Evolutionary conservation across 1,140 invertebrate genomes (phyloP).

Genomic region (Ceratosolen solmsi): DNA sequence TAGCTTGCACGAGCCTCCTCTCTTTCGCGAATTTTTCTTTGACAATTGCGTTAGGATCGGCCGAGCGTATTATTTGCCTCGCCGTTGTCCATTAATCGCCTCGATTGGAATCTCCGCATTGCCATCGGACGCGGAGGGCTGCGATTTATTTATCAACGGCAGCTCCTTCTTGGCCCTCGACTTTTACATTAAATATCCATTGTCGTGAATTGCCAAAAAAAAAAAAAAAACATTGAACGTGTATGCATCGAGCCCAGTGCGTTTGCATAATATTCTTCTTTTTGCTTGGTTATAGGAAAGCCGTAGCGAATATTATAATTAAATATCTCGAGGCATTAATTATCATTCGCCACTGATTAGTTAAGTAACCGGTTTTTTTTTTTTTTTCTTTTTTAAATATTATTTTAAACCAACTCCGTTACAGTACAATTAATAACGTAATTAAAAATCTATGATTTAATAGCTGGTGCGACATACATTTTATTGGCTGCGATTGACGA

Average conservation of each 20-base stretch:
- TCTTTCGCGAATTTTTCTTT: background rate
- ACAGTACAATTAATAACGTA: background rate
- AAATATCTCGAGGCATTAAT: background rate
- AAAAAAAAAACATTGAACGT: too few species aligned
- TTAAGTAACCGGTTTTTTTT: background rate
- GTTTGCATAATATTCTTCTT: constrained; percentile 14
- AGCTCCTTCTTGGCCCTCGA: too few species aligned
- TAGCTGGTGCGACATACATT: background rate
- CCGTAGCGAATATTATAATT: background rate
- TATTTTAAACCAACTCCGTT: background rate
- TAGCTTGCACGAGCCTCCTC: background rate
- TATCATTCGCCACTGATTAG: background rate
- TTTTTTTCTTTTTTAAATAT: too few species aligned
- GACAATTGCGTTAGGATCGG: background rate
- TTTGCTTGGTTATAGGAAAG: background rate
- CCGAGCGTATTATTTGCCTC: too few species aligned
- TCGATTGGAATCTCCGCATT: too few species aligned
- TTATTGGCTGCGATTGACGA: background rate
- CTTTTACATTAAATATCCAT: too few species aligned
- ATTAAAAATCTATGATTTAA: background rate
- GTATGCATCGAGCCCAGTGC: too few species aligned
- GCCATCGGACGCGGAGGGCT: too few species aligned
- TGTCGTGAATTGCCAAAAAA: too few species aligned
- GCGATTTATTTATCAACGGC: too few species aligned
- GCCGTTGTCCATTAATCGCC: too few species aligned